These are phyloP conservation scores for Gari tellinella DNA, from an alignment of 2,888 invertebrate genomes.

Conservation along the genomic window DNA sequence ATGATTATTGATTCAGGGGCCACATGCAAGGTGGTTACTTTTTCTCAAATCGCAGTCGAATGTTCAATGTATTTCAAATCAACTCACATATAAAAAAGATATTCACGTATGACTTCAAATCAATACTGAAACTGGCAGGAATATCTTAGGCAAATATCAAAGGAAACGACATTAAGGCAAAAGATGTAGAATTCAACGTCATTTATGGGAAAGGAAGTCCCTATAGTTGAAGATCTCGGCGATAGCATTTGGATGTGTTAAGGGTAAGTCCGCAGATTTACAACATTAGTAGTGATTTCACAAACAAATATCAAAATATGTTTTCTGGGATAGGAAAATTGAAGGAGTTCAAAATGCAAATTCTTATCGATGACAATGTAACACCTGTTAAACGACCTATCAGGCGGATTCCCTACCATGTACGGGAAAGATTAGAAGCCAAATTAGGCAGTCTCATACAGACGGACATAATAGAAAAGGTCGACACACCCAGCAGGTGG, in stretches of 20 bases:
- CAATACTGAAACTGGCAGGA: slow-evolving; percentile 21
- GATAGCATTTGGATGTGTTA: not conserved
- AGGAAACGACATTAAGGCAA: not conserved
- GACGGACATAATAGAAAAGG: slow-evolving; percentile 49
- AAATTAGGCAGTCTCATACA: slow-evolving; percentile 33
- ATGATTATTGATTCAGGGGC: too few relatives aligned
- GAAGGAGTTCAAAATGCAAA: slow-evolving; percentile 11
- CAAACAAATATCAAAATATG: not conserved
- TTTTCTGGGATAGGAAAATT: slow-evolving; percentile 28
- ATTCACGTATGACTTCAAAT: too few relatives aligned
- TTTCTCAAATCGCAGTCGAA: too few relatives aligned
- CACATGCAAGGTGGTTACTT: too few relatives aligned
- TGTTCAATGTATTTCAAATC: too few relatives aligned
- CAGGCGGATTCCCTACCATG: slow-evolving; percentile 7
- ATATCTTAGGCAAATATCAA: not conserved
- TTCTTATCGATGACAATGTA: slow-evolving; percentile 13
- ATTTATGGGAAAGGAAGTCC: slow-evolving; percentile 14
- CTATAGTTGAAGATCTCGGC: slow-evolving; percentile 8
- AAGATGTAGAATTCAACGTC: slow-evolving; percentile 6
- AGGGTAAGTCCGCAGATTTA: not conserved
- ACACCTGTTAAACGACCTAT: slow-evolving; percentile 16
- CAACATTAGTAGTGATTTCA: not conserved
- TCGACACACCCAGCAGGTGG: slow-evolving; percentile 31
- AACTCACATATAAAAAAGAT: too few relatives aligned
- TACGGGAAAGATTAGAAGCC: slow-evolving; percentile 26